Percentiles rank a stretch among this genome's conserved stretches.
Conservation (phyloP, 2,797 vertebrate genomes). For the Gymnothorax javanicus region DNA sequence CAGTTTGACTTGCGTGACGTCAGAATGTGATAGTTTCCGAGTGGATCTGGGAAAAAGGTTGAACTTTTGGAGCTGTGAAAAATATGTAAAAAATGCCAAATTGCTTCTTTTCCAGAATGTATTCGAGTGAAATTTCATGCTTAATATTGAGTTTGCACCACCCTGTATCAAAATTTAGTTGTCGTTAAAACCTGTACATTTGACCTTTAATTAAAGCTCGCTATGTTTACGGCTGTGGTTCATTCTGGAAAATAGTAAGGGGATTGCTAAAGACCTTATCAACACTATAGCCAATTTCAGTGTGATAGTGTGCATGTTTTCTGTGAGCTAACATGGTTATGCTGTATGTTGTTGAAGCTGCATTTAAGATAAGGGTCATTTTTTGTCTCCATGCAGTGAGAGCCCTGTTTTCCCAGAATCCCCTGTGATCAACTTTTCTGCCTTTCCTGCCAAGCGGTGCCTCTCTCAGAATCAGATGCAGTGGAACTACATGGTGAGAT, state of each 20-base stretch:
- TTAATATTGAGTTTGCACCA: no score
- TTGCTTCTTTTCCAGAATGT: no score
- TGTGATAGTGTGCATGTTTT: not conserved
- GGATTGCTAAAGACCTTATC: not conserved
- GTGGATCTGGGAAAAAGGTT: no score
- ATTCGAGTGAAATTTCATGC: no score
- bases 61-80: no score
- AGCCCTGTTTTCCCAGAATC: slow-evolving; percentile 26
- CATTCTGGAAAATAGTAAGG: not conserved
- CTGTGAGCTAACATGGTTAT: not conserved
- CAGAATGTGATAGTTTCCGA: no score
- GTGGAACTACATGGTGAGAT: slow-evolving; percentile 35
- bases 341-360: not conserved
- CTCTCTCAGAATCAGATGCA: slow-evolving; percentile 22
- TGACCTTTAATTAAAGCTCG: not conserved
- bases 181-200: no score
- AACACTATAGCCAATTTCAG: not conserved
- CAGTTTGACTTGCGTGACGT: no score
- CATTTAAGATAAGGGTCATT: not conserved
- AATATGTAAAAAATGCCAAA: no score
- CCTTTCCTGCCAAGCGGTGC: not conserved
- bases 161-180: no score
- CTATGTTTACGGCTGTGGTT: not conserved
- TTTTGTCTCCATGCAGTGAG: slow-evolving; percentile 7
- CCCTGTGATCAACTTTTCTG: slow-evolving; percentile 33